Conservation (phyloP, 2,888 invertebrate genomes). For the Harmothoe impar region DNA sequence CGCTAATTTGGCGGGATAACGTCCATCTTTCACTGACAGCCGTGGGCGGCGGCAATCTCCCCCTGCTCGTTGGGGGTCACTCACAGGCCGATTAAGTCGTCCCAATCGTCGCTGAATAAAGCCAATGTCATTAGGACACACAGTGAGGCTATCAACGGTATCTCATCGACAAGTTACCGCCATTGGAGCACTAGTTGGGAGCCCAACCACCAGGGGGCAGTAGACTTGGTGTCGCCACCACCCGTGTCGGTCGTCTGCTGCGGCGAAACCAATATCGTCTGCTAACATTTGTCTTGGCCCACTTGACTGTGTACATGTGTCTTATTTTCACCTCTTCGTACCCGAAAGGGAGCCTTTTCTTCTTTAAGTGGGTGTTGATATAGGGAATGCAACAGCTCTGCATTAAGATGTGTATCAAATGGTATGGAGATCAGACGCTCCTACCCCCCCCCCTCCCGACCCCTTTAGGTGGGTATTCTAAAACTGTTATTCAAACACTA, state of each 20-base stretch:
- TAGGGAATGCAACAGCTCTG: too few species aligned
- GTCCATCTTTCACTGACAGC: slow-evolving; percentile 20
- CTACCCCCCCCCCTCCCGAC: too few species aligned
- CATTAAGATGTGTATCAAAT: too few species aligned
- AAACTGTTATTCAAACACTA: too few species aligned
- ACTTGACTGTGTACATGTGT: not conserved
- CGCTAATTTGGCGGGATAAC: not conserved
- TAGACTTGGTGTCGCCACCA: slow-evolving; percentile 47
- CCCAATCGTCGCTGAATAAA: not conserved
- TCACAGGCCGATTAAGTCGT: not conserved
- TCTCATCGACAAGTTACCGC: slow-evolving; percentile 3
- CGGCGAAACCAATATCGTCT: not conserved
- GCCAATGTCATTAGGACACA: not conserved
- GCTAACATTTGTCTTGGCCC: not conserved
- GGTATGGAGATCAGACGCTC: too few species aligned
- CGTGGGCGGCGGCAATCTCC: not conserved
- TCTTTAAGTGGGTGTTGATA: not conserved
- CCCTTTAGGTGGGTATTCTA: too few species aligned
- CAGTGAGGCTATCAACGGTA: not conserved
- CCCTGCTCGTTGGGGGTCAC: not conserved
- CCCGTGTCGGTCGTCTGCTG: not conserved
- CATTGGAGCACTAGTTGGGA: slow-evolving; percentile 41
- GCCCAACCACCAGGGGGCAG: slow-evolving; percentile 32
- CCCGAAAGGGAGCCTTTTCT: not conserved
- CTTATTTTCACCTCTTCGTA: not conserved